A percentile compares a stretch with the other conserved stretches of the same genome.
Conservation (phyloP, 2,888 invertebrate genomes). For the Aspidiotus destructor region DNA sequence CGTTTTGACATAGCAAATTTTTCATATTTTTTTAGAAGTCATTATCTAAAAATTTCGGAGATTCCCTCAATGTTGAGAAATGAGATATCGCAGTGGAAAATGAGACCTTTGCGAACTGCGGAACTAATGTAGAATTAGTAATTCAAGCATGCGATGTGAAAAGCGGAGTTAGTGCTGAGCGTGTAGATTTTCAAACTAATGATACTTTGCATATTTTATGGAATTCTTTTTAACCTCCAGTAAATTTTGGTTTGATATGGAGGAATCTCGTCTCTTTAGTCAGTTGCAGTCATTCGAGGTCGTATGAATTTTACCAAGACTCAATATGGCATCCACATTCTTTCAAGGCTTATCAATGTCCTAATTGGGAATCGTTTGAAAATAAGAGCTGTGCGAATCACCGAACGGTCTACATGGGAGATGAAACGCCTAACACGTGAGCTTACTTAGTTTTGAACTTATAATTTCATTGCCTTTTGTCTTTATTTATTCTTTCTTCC, state of each 20-base stretch:
- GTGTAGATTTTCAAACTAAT: no score
- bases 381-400: constrained; percentile 33
- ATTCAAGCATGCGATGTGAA: no score
- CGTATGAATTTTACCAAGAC: constrained; percentile 37
- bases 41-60: no score
- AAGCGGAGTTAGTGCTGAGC: no score
- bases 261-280: constrained; percentile 36
- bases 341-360: constrained; percentile 36
- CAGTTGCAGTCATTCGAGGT: constrained; percentile 38
- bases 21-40: no score
- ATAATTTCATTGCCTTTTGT: background rate
- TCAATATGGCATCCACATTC: constrained; percentile 36
- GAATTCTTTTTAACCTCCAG: no score
- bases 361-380: constrained; percentile 35
- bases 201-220: no score
- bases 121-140: no score
- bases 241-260: no score
- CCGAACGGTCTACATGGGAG: constrained; percentile 35
- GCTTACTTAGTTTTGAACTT: background rate
- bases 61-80: no score
- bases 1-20: background rate
- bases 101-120: no score
- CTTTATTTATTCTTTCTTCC: background rate
- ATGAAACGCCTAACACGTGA: constrained; percentile 34
- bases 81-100: no score